phyloP scores from a whole-genome alignment of 2,113 vertebrate species.

The Myrmecobius fasciatus region DNA sequence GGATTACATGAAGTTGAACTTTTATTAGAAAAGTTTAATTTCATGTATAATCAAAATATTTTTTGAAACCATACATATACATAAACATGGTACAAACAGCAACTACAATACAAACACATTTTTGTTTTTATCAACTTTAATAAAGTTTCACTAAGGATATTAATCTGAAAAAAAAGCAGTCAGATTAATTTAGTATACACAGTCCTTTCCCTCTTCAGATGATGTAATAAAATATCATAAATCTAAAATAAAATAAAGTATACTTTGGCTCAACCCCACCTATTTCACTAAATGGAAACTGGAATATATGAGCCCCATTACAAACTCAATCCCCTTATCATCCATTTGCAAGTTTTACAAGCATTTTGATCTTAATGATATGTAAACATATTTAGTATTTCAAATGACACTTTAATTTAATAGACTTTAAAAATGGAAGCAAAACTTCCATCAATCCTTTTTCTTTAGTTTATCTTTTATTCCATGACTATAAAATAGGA shows the following conservation, averaged over 20 bases:
- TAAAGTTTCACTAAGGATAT: conserved; percentile 75
- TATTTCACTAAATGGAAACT: conserved; percentile 68
- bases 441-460: conserved; percentile 38
- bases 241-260: conserved; percentile 48
- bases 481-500: conserved; percentile 71
- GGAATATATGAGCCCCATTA: conserved; percentile 62
- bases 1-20: conserved; percentile 82
- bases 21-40: conserved; percentile 88
- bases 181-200: conserved; percentile 59
- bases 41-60: conserved; percentile 84
- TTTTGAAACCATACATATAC: conserved; percentile 81
- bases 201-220: conserved; percentile 69
- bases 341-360: conserved; percentile 47
- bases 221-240: conserved; percentile 59
- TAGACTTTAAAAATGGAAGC: conserved; percentile 67
- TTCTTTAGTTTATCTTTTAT: conserved; percentile 50
- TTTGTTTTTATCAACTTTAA: conserved; percentile 70
- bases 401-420: conserved; percentile 39
- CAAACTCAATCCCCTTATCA: conserved; percentile 49
- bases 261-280: conserved; percentile 79
- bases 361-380: conserved; percentile 57
- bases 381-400: conserved; percentile 78
- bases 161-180: conserved; percentile 75
- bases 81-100: conserved; percentile 83
- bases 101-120: conserved; percentile 83